Evolutionary conservation across 1,140 invertebrate species (phyloP), one percentile per base, ranked within the genome.

Genomic region (Bombus cullumanus): DNA sequence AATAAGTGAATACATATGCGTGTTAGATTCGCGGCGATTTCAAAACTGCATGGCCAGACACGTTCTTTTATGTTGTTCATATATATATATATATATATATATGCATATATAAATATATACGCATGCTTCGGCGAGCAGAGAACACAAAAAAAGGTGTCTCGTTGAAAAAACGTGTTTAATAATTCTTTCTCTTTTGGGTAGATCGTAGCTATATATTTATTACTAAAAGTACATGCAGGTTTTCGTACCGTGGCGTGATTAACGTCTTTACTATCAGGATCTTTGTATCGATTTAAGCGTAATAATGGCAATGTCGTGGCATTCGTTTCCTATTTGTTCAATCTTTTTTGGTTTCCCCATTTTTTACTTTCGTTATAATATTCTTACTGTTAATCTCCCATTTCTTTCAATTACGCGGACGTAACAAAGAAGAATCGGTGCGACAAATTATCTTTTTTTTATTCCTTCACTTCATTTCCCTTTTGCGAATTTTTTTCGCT

Each of bases 271-370:
- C 88, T 89, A 79, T 89, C 88, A 89, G 88, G 85, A 87, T 89
- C 85, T 83, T 88, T 37, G 68, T 84, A 89, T 86, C 85, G 86
- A 90, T 89, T 87, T 90, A 90, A 90, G 88, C 89, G 88, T 90
- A 90, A 90, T 87, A 89, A 87, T 90, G 85, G 85, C 88, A 89
- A 87, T 87, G 88, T 87, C 82, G 74, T 85, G 77, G 88, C 77
- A 72, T 81, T 68, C 78, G 57, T 87, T 80, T 87, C 37, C 57
- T 43, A 8, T 47, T 69, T n/a, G 18, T 37, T 53, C 34, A n/a
- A n/a, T 18, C n/a, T 15, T 41, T 64, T 71, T 22, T 72, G 13
- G 25, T 53, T 47, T 28, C 9, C 25, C 3, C 15, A 66, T n/a
- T 10, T 66, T 18, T 83, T 62, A 73, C 69, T 64, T 64, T 82